Evolutionary conservation across 2,797 vertebrate species (phyloP).

Genomic region (Pachyuromys duprasi): DNA sequence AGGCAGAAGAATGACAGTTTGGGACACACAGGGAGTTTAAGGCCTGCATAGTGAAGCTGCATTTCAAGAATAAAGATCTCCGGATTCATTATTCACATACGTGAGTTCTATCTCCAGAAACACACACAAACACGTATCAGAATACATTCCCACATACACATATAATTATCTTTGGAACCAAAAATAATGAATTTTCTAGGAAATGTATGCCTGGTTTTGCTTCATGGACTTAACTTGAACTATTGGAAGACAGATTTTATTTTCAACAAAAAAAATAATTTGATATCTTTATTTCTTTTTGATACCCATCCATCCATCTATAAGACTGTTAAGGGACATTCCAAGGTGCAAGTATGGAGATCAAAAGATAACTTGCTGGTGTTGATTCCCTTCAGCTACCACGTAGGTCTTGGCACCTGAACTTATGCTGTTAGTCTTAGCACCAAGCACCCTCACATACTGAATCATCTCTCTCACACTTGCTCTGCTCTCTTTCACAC

Average conservation of each 20-base stretch:
- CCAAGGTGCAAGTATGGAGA: neutral
- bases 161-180: neutral
- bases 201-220: neutral
- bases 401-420: neutral
- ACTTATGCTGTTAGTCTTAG: neutral
- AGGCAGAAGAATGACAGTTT: neutral
- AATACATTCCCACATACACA: neutral
- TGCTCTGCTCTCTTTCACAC: neutral
- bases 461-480: neutral
- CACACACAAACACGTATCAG: neutral
- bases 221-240: neutral
- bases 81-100: neutral
- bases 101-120: neutral
- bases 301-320: neutral
- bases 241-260: neutral
- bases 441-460: neutral
- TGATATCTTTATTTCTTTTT: neutral
- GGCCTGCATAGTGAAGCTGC: no score
- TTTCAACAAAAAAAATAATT: conserved; percentile 14
- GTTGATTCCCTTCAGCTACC: neutral
- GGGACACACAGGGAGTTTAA: neutral
- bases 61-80: neutral
- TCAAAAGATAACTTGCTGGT: neutral
- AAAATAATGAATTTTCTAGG: conserved; percentile 4
- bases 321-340: neutral